Evolutionary conservation across 1,140 invertebrate species (phyloP), one percentile per base, ranked within the genome.

Genomic region (Eueides isabella): DNA sequence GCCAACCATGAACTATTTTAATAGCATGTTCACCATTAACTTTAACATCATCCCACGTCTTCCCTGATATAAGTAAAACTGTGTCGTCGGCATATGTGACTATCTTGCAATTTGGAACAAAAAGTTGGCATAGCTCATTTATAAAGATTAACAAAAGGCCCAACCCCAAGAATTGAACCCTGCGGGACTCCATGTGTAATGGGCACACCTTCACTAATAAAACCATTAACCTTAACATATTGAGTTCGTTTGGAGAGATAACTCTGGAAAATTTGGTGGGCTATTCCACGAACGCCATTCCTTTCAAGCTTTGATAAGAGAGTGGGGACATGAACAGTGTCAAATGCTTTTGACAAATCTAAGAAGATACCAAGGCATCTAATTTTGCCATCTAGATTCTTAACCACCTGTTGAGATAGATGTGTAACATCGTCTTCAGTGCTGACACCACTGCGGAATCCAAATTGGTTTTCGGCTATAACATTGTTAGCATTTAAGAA

Each of bases 281-380:
- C n/a, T 19, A 26, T 33, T 4, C 70, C 70, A 19, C 70, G 23
- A 1, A 72, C 31, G n/a, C 62, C 62, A 30, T 48, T 19, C 28
- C 30, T 26, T 65, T 72, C 70, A 2, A 65, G 19, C 30, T 72
- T 72, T 14, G 14, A n/a, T 29, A 71, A 30, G n/a, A 72, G 41
- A 3, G 31, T 23, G 1, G 70, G 62, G 3, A 72, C 41, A 14
- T 62, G 65, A 1, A 72, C 41, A 14, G 70, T 72, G 29, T 72
- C 72, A 72, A 72, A 72, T 3, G 70, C 70, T 48, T 72, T 72
- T 1, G 69, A 16, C 1, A 48, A 23, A 31, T 71, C 69, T 1
- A 71, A 11, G 38, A 71, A 71, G 12, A 71, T 48, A 14, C 26
- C 16, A 7, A 63, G 14, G 29, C 61, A 63, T 16, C 29, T 63